A percentile compares a stretch with the other conserved stretches of the same genome.
phyloP scores from a whole-genome alignment of 2,113 vertebrate species.

The Falco punctatus region DNA sequence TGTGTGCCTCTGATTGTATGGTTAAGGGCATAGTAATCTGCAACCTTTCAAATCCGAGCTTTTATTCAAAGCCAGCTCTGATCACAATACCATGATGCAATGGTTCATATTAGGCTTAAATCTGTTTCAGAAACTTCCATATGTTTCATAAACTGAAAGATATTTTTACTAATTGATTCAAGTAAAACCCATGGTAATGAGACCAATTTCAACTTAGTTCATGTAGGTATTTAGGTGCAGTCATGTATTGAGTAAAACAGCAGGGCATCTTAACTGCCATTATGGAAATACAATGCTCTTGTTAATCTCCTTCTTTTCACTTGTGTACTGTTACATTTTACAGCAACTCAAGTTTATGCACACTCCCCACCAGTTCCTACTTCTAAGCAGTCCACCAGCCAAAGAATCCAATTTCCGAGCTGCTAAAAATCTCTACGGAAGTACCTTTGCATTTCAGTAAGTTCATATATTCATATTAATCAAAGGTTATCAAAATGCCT shows the following conservation, averaged over 20 bases:
- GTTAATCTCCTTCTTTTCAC: not conserved
- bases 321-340: conserved; percentile 19
- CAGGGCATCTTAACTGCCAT: not conserved
- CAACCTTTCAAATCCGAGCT: not conserved
- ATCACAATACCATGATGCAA: not conserved
- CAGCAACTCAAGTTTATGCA: conserved; percentile 95
- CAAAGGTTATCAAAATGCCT: not conserved
- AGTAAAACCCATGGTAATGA: not conserved
- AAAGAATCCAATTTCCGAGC: conserved; percentile 94
- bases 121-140: not conserved
- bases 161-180: not conserved
- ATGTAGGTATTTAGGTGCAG: not conserved
- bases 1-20: not conserved
- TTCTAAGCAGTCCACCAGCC: conserved; percentile 93
- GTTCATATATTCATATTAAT: conserved; percentile 52
- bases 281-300: not conserved
- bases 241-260: not conserved
- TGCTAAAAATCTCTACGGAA: conserved; percentile 91
- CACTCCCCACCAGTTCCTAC: conserved; percentile 90
- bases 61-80: not conserved
- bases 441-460: conserved; percentile 94
- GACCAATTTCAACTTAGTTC: not conserved
- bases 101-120: not conserved
- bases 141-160: not conserved
- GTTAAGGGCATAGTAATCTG: not conserved